Evolutionary conservation across 2,797 vertebrate genomes (phyloP).

Genomic region (Paedocypris micromegethes): DNA sequence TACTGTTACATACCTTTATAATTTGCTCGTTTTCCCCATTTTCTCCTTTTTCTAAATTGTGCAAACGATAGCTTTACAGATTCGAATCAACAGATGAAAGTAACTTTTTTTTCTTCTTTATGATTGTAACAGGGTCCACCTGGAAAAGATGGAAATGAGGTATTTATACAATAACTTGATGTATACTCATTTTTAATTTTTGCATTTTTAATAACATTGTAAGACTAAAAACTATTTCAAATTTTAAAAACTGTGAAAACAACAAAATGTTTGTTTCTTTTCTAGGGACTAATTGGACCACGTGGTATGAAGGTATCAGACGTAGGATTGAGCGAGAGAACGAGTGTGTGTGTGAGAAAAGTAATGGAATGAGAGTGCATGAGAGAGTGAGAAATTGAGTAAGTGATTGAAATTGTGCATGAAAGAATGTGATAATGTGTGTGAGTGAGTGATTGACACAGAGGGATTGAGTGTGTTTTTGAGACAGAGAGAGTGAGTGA

Average conservation of each 20-base stretch:
- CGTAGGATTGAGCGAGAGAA: not conserved
- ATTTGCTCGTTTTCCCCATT: no score
- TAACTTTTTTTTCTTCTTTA: not conserved
- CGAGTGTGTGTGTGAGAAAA: not conserved
- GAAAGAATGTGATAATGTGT: no score
- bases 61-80: no score
- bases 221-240: not conserved
- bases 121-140: conserved; percentile 68
- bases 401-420: no score
- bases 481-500: no score
- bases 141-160: conserved; percentile 75
- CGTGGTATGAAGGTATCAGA: conserved; percentile 75
- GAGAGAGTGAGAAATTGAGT: no score
- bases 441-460: no score
- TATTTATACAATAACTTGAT: conserved; percentile 45
- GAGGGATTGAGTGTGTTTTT: no score
- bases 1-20: no score
- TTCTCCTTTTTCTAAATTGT: no score
- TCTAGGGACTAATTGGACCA: conserved; percentile 76
- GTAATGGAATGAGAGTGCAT: no score
- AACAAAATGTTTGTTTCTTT: conserved; percentile 6
- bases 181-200: not conserved
- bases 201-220: not conserved
- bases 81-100: conserved; percentile 18
- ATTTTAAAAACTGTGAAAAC: not conserved